Evolutionary conservation across 2,113 vertebrate species (phyloP).

Genomic region (Psettodes erumei): DNA sequence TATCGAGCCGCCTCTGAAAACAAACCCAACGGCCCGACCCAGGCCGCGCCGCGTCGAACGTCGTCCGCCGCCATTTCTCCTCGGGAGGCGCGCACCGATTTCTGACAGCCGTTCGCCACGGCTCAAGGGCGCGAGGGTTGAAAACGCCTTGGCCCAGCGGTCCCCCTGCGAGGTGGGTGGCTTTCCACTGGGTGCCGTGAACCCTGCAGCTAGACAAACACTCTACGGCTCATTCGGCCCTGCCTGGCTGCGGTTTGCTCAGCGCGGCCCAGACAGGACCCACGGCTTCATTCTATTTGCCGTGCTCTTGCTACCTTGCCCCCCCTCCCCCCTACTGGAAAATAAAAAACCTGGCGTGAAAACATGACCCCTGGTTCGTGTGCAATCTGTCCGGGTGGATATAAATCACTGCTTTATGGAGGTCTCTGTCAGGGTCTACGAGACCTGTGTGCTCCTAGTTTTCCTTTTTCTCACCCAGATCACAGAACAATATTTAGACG

Average conservation of each 20-base stretch:
- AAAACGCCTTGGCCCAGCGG: constrained; percentile 64
- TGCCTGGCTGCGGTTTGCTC: constrained; percentile 70
- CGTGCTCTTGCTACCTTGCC: constrained; percentile 58
- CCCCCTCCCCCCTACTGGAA: constrained; percentile 48
- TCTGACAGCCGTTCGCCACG: constrained; percentile 38
- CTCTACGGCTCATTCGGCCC: constrained; percentile 69
- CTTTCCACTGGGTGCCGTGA: constrained; percentile 72
- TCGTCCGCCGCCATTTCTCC: constrained; percentile 29
- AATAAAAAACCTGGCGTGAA: constrained; percentile 62
- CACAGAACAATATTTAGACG: constrained; percentile 85
- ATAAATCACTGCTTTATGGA: constrained; percentile 84
- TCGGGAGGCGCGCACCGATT: constrained; percentile 50
- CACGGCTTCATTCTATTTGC: constrained; percentile 76
- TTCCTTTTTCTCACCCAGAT: constrained; percentile 76
- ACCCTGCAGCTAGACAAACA: constrained; percentile 82
- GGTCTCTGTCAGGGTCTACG: constrained; percentile 66
- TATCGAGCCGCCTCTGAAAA: constrained; percentile 55
- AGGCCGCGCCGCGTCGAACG: constrained; percentile 55
- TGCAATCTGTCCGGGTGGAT: constrained; percentile 71
- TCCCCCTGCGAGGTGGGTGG: constrained; percentile 83
- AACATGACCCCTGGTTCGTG: constrained; percentile 63
- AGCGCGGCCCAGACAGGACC: constrained; percentile 63
- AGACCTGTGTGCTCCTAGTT: constrained; percentile 69
- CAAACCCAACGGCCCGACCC: constrained; percentile 38
- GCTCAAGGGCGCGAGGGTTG: constrained; percentile 50